Conservation (phyloP, 1,140 invertebrate genomes). For the Zaprionus taronus region DNA sequence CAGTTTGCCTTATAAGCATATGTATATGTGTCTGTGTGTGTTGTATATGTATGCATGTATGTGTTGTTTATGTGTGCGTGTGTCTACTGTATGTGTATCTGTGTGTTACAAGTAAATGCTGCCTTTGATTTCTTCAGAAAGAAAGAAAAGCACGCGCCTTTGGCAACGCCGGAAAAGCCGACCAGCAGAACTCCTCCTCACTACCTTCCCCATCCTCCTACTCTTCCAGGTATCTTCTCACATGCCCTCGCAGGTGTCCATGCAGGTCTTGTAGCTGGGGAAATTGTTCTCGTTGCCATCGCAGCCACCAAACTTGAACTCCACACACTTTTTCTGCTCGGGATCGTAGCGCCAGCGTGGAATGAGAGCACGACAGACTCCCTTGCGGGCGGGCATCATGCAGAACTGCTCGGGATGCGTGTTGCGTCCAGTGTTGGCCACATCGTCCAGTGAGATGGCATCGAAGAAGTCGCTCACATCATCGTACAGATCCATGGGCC, state of each 20-base stretch:
- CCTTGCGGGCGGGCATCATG: conserved; percentile 84
- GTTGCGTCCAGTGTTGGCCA: conserved; percentile 70
- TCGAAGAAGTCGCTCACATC: conserved; percentile 82
- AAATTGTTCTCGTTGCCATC: conserved; percentile 89
- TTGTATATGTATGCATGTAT: conserved; percentile 27
- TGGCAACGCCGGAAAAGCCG: conserved; percentile 62
- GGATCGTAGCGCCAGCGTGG: conserved; percentile 86
- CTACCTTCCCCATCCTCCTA: background rate
- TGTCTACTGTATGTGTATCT: background rate
- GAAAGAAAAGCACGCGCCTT: conserved; percentile 67
- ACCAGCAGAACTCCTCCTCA: conserved; percentile 33
- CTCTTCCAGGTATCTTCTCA: conserved; percentile 16
- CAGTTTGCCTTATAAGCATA: conserved; percentile 42
- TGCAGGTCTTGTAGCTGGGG: conserved; percentile 85
- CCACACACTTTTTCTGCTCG: conserved; percentile 85
- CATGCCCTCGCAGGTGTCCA: conserved; percentile 85
- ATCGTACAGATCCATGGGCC: conserved; percentile 81
- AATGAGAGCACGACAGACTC: conserved; percentile 87
- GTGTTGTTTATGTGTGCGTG: conserved; percentile 11
- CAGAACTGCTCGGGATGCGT: conserved; percentile 81
- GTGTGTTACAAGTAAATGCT: conserved; percentile 62
- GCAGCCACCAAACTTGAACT: conserved; percentile 89
- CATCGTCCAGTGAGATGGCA: conserved; percentile 79
- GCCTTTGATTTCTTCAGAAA: conserved; percentile 64
- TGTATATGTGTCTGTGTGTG: conserved; percentile 32